Evolutionary conservation across 2,888 invertebrate genomes (phyloP).

Genomic region (Pollenia labialis): DNA sequence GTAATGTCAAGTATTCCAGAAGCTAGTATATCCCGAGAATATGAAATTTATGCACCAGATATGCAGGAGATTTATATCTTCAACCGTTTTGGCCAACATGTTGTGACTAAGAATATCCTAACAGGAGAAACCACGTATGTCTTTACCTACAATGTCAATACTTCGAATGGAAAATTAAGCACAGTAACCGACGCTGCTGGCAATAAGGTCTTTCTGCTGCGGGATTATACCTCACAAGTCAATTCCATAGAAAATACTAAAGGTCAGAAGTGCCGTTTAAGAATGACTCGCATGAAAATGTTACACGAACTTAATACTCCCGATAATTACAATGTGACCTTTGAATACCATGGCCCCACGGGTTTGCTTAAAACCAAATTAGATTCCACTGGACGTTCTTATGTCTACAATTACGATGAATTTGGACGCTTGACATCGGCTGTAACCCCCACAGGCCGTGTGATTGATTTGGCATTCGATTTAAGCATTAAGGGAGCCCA

Average conservation of each 20-base stretch:
- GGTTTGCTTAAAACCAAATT: slow-evolving; percentile 94
- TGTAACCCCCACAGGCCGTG: slow-evolving; percentile 97
- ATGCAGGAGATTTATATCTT: slow-evolving; percentile 97
- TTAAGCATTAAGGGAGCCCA: slow-evolving; percentile 95
- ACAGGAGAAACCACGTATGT: slow-evolving; percentile 96
- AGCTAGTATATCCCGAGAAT: slow-evolving; percentile 92
- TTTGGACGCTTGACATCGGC: slow-evolving; percentile 96
- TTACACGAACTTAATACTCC: slow-evolving; percentile 95
- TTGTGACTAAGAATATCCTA: slow-evolving; percentile 96
- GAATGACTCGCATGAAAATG: slow-evolving; percentile 97
- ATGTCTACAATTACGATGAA: slow-evolving; percentile 97
- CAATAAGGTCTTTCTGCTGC: slow-evolving; percentile 92
- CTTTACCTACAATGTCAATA: slow-evolving; percentile 98
- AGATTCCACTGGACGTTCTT: slow-evolving; percentile 95
- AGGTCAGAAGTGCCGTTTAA: slow-evolving; percentile 94
- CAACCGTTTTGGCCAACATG: slow-evolving; percentile 97
- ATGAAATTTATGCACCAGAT: slow-evolving; percentile 97
- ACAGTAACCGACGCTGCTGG: slow-evolving; percentile 97
- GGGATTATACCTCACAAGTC: slow-evolving; percentile 94
- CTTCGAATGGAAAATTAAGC: slow-evolving; percentile 96
- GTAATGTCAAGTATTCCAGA: slow-evolving; percentile 96
- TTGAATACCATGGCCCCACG: slow-evolving; percentile 96
- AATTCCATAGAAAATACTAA: slow-evolving; percentile 97
- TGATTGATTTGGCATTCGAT: slow-evolving; percentile 94
- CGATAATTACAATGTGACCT: slow-evolving; percentile 96